phyloP scores from a whole-genome alignment of 2,888 invertebrate species.

The Nephrotoma flavescens region DNA sequence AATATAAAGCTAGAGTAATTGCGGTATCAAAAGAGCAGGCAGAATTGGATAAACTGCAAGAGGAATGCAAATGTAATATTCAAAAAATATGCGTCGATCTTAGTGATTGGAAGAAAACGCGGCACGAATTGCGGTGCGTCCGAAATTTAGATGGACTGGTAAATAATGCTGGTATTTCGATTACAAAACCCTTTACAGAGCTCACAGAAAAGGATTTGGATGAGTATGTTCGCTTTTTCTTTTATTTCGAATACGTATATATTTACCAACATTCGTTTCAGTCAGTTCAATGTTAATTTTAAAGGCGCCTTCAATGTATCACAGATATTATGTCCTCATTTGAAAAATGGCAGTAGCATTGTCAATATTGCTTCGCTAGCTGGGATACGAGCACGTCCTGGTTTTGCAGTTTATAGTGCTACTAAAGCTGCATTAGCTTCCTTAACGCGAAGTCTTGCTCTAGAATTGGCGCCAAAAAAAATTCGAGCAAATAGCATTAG shows the following conservation, averaged over 20 bases:
- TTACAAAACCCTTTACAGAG: conserved; percentile 53
- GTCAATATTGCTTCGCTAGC: conserved; percentile 88
- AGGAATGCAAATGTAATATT: conserved; percentile 41
- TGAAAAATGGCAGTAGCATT: conserved; percentile 64
- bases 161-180: conserved; percentile 74
- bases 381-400: conserved; percentile 41
- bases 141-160: conserved; percentile 66
- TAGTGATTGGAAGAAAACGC: conserved; percentile 58
- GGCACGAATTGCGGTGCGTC: conserved; percentile 38
- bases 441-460: conserved; percentile 65
- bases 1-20: conserved; percentile 58
- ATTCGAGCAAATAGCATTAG: conserved; percentile 88
- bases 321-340: conserved; percentile 60
- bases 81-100: conserved; percentile 56
- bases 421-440: conserved; percentile 83
- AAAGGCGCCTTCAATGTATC: conserved; percentile 75
- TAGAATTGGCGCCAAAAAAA: conserved; percentile 67
- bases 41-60: conserved; percentile 47
- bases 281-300: conserved; percentile 62
- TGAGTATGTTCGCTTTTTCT: conserved; percentile 21
- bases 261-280: conserved; percentile 25
- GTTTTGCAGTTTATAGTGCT: conserved; percentile 70
- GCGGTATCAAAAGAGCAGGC: conserved; percentile 56
- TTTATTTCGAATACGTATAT: background rate
- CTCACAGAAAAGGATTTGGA: conserved; percentile 55